Base-by-base conservation (phyloP, 1,140 invertebrate genomes). In the Lordiphosa clarofinis region DNA sequence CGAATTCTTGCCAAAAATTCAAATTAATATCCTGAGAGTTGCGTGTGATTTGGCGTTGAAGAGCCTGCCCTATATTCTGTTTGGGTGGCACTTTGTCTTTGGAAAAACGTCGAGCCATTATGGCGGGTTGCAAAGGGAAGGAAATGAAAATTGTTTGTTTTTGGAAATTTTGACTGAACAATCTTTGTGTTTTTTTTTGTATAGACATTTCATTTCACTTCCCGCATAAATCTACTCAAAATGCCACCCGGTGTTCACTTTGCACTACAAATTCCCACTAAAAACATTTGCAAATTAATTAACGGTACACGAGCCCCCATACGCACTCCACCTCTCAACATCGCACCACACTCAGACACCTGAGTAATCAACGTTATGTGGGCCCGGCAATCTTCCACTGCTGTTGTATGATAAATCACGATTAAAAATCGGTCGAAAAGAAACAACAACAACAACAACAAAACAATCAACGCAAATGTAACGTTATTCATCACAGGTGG, bases 401-500 rank as follows among this genome's bases (percentile, higher is more conserved):
- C 38, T 49, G 48, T 19, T 49, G 54, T 46, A 35, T 53, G 60
- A 81, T 82, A 84, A 82, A 82, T 82, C 76, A 82, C 76, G 59
- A 61, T 60, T 56, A 81, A 54, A 57, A 49, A 54, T 28, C 24
- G 24, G 24, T 28, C 24, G 24, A 53, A 24, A 11, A 55, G 11
- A 12, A n/a, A n/a, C n/a, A 47, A 19, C 39, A 58, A 19, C 37
- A 59, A 46, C 39, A 47, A 44, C 24, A 35, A 46, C 44, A 50
- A 74, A 70, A 65, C 71, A 82, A 72, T 71, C 63, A 84, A 56
- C 60, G 53, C 63, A 70, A 82, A 82, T 82, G 78, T 82, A 82
- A 84, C 78, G 78, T 82, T 82, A 82, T 82, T 82, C 78, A 82
- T 82, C 78, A 82, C 78, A 82, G 78, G 78, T 82, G 78, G 78